Base-by-base conservation (phyloP, 2,888 invertebrate species). In the Protodeltote pygarga region DNA sequence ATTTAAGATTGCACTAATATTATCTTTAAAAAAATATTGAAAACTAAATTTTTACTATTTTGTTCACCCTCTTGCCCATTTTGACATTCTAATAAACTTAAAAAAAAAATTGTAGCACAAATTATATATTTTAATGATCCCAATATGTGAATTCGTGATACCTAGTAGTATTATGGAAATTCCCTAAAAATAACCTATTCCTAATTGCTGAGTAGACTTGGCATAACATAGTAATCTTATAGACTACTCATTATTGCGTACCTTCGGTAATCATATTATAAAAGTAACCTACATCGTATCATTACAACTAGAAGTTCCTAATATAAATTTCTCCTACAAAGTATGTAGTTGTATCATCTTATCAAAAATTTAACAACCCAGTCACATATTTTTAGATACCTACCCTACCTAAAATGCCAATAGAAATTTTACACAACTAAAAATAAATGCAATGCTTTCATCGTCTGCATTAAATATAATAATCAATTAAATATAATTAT, bases 361-460 rank as follows among this genome's bases (percentile, higher is more conserved):
- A 21, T 19, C 11, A 29, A 14, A 28, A 20, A 38, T 19, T 28
- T 40, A 15, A 39, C 29, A 17, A 37, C 28, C 40, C 46, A 59
- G 37, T 28, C 40, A 46, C 23, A 59, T 20, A 29, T 24, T 24
- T 25, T 25, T 20, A 20, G n/a, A n/a, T n/a, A n/a, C n/a, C n/a
- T n/a, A n/a, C n/a, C n/a, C n/a, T n/a, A n/a, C n/a, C 5, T 58
- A 46, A 32, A 35, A 46, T 50, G 60, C 41, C 55, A 57, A 51
- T 23, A 35, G 24, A 9, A 6, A 19, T 25, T 15, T 10, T 45
- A 54, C 13, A 44, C n/a, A 57, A 41, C 23, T 59, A 47, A 39
- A 27, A 35, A 52, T 55, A 66, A 55, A 66, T 60, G 57, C 50
- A 55, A 54, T 55, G 38, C 20, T 51, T 60, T 54, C 51, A 59